phyloP scores from a whole-genome alignment of 2,888 invertebrate genomes.

The Morpho helenor region DNA sequence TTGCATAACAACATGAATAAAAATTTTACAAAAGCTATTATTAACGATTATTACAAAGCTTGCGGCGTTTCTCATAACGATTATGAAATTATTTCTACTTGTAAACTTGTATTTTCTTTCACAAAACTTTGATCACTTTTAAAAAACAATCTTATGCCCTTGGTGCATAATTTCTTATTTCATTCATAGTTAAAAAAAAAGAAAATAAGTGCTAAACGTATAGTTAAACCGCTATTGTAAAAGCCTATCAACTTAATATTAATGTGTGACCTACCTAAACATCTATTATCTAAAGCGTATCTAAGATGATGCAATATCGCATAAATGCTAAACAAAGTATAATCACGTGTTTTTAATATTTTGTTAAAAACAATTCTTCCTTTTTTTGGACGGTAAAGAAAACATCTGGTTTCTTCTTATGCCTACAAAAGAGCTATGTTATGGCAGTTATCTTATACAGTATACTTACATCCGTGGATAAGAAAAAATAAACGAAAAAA shows the following conservation, averaged over 20 bases:
- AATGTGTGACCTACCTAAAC: not conserved
- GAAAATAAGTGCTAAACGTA: too few species aligned
- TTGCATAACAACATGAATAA: constrained; percentile 44
- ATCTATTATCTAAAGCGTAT: not conserved
- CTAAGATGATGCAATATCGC: constrained; percentile 29
- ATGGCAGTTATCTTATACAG: constrained; percentile 14
- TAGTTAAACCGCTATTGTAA: too few species aligned
- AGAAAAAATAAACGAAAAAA: constrained; percentile 66
- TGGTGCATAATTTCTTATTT: too few species aligned
- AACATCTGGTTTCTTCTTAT: constrained; percentile 29
- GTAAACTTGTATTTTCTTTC: not conserved
- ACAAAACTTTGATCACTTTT: too few species aligned
- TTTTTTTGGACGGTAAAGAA: constrained; percentile 20
- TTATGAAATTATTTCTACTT: not conserved
- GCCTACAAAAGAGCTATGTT: constrained; percentile 22
- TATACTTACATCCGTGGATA: constrained; percentile 28
- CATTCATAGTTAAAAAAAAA: too few species aligned
- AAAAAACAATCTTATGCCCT: too few species aligned
- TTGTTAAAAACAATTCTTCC: constrained; percentile 6
- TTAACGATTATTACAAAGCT: constrained; percentile 7
- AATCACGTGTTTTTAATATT: constrained; percentile 14
- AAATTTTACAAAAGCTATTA: constrained; percentile 20
- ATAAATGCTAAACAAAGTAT: constrained; percentile 27
- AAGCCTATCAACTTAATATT: too few species aligned
- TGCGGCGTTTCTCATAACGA: not conserved